Evolutionary conservation across 2,797 vertebrate genomes (phyloP), one percentile per base, ranked within the genome.

Genomic region (Strix occidentalis): DNA sequence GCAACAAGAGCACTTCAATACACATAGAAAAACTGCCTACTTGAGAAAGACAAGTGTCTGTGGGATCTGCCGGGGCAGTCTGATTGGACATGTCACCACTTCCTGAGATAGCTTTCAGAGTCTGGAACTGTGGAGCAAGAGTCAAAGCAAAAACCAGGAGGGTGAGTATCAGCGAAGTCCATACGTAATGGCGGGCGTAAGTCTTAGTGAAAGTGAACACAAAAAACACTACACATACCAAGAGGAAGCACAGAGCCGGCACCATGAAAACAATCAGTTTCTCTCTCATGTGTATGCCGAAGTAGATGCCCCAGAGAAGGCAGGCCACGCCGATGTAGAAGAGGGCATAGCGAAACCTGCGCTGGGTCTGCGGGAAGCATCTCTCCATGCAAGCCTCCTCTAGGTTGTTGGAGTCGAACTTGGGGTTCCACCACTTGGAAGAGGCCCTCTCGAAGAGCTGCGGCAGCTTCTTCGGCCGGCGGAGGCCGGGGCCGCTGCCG

Each of bases 21-120:
- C 99, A 99, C 95, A 99, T 98, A 57, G 99, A 99, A 95, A 99
- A 99, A 81, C 99, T 99, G 93, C 99, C 99, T 60, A 99, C 99
- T 7, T 99, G 99, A 69, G 99, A 99, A 83, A 99, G 98, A 97
- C 99, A 99, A 35, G 98, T 97, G 57, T 97, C 97, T 23, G 80
- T 45, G 64, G 92, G 83, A 48, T 63, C 50, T 45, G 85, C 50
- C 24, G 80, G 48, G 29, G 18, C 20, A 76, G 94, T 96, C 65
- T 77, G 89, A 66, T 98, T 98, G 97, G 97, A 96, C 51, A 76
- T 84, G 72, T 98, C 97, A 90, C 97, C 96, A 16, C 96, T 97
- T 94, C 98, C 98, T 81, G 97, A 97, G 77, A 98, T 92, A 45
- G 98, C 98, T 41, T 93, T 96, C 91, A 97, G 94, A 69, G 94